phyloP scores from a whole-genome alignment of 2,797 vertebrate genomes.

The Chiropotes sagulatus region DNA sequence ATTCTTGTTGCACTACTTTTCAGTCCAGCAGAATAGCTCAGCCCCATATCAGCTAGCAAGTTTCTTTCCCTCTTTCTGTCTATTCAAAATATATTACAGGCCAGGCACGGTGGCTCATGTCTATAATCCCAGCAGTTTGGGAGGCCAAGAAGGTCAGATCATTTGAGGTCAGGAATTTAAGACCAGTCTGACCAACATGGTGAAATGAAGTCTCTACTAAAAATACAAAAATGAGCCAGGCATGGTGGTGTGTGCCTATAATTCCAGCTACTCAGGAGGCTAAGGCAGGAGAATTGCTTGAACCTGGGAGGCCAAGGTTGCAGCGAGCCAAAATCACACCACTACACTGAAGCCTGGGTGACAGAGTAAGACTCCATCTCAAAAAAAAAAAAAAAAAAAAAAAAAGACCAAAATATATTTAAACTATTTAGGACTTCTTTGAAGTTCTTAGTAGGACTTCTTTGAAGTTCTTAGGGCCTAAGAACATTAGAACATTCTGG shows the following conservation, averaged over 20 bases:
- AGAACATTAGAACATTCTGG: constrained; percentile 37
- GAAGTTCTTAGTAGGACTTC: background rate
- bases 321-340: rapidly evolving
- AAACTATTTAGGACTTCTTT: background rate
- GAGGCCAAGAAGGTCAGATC: background rate
- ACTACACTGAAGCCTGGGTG: background rate
- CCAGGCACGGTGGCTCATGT: background rate
- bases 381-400: too few species aligned
- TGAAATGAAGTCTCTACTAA: background rate
- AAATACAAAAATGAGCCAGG: background rate
- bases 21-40: background rate
- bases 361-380: background rate
- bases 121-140: background rate
- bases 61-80: background rate
- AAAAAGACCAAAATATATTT: background rate
- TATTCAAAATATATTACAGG: background rate
- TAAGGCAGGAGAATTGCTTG: background rate
- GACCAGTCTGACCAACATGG: background rate
- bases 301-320: background rate
- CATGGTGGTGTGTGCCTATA: background rate
- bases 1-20: background rate
- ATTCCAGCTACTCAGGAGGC: background rate
- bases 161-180: background rate
- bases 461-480: background rate
- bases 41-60: background rate